Evolutionary conservation across 1,140 invertebrate genomes (phyloP), one percentile per base, ranked within the genome.

Genomic region (Ips nitidus): DNA sequence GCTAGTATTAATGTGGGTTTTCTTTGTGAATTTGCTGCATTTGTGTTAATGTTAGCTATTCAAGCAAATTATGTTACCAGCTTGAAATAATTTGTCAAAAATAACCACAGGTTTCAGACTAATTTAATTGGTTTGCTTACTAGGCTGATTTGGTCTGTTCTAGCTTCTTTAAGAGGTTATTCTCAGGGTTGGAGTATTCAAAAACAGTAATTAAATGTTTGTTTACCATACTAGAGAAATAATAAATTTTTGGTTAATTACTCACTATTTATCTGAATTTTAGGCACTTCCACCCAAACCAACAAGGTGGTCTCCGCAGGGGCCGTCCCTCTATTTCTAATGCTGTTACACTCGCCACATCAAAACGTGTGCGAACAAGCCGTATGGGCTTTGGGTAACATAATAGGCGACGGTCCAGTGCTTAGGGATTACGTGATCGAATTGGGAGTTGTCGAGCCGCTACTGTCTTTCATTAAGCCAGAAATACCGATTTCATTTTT

Each of bases 291-390:
- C 1, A 86, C 88, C 74, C 98, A 99, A 84, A 99, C 98, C 37
- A 94, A 97, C 78, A 84, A 96, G 81, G 97, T 99, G 39, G 96
- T 99, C 2, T 85, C 88, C 73, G 94, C 94, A 53, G 93, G 96
- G 75, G 97, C 98, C 64, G 97, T 99, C 52, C 97, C 97, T 61
- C 86, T 94, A 55, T 99, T 99, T 82, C 83, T 99, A 56, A 87
- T 93, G 77, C 85, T 99, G 59, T 84, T 99, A 36, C 85, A 89
- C 79, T 99, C 97, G 41, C 89, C 89, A 59, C 95, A 98, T 82
- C 94, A 96, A 77, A 99, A 98, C 84, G 97, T 99, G 7, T 98
- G 97, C 80, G 98, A 99, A 84, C 98, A 99, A 82, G 95, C 97
- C 52, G 97, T 99, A 1, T 99, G 97, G 97, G 97, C 97, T 41